Conservation (phyloP, 2,888 invertebrate genomes). For the Phaonia tiefii region DNA sequence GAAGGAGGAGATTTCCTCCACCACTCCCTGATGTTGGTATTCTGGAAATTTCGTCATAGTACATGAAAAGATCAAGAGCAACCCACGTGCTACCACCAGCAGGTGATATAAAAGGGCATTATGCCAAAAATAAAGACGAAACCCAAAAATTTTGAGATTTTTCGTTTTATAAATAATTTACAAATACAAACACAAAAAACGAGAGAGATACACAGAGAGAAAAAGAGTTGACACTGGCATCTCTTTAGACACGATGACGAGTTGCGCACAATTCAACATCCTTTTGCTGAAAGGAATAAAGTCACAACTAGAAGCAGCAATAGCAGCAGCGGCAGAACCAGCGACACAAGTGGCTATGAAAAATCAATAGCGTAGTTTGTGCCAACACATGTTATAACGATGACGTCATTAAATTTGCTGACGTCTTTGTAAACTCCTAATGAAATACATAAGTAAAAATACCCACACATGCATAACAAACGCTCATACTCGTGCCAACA, state of each 20-base stretch:
- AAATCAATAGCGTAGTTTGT: constrained; percentile 4
- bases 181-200: too few species aligned
- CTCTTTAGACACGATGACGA: not conserved
- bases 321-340: not conserved
- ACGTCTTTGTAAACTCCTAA: constrained; percentile 65
- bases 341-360: not conserved
- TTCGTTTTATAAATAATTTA: constrained; percentile 7
- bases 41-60: constrained; percentile 47
- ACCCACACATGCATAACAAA: constrained; percentile 5
- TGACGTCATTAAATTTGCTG: constrained; percentile 66
- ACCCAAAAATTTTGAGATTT: too few species aligned
- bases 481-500: not conserved
- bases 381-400: constrained; percentile 56
- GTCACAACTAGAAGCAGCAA: constrained; percentile 37
- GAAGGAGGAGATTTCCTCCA: not conserved
- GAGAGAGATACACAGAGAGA: not conserved
- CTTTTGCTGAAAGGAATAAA: constrained; percentile 32
- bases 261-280: constrained; percentile 32
- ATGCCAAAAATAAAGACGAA: constrained; percentile 28
- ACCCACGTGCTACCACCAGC: constrained; percentile 48
- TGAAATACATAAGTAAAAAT: constrained; percentile 56
- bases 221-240: not conserved
- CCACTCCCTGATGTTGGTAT: constrained; percentile 3
- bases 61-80: not conserved
- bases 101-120: constrained; percentile 10